A percentile compares a stretch with the other conserved stretches of the same genome.
phyloP scores from a whole-genome alignment of 2,888 invertebrate genomes.

The Cheilosia soror region DNA sequence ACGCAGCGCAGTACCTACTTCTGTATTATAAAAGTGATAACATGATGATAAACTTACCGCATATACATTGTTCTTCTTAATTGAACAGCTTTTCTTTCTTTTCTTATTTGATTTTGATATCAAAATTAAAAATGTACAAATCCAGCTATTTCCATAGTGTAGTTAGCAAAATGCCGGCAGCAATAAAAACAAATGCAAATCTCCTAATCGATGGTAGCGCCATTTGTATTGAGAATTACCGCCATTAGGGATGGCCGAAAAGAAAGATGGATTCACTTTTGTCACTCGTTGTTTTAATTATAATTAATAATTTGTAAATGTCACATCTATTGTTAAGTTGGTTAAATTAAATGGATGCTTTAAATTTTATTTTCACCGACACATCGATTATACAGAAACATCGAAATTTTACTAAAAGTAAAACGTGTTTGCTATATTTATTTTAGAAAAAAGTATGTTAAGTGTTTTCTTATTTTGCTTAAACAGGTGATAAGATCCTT shows the following conservation, averaged over 20 bases:
- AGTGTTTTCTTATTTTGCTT: too few species aligned
- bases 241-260: background rate
- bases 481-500: too few species aligned
- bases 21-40: background rate
- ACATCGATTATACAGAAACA: too few species aligned
- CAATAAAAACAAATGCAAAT: background rate
- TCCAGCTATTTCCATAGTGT: background rate
- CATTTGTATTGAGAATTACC: too few species aligned
- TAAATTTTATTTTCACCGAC: background rate
- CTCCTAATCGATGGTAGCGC: slow-evolving; percentile 7
- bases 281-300: too few species aligned
- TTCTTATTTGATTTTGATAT: background rate
- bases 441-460: too few species aligned
- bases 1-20: background rate
- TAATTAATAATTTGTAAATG: too few species aligned
- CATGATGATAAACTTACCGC: background rate
- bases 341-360: background rate
- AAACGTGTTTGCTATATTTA: too few species aligned
- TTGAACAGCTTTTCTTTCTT: background rate
- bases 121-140: background rate
- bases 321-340: too few species aligned
- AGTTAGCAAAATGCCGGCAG: slow-evolving; percentile 1
- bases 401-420: too few species aligned
- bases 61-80: too few species aligned
- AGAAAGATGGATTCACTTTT: too few species aligned